Evolutionary conservation across 2,113 vertebrate species (phyloP).

Genomic region (Nesoenas mayeri): DNA sequence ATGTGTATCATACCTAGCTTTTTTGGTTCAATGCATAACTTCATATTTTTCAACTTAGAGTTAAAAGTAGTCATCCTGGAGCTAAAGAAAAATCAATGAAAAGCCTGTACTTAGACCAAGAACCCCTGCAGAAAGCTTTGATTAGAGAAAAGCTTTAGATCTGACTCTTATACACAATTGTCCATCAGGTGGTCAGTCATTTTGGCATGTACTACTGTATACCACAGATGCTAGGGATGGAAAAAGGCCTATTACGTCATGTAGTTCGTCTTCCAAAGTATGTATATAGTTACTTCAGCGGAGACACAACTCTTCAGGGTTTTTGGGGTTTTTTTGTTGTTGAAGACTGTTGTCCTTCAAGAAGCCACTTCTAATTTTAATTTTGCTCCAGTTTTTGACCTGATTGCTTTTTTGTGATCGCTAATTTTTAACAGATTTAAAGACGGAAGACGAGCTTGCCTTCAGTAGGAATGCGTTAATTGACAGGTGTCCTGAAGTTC

Average conservation of each 20-base stretch:
- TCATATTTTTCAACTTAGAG: constrained; percentile 10
- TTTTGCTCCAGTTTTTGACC: background rate
- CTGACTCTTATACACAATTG: background rate
- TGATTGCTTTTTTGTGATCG: background rate
- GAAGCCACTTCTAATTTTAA: background rate
- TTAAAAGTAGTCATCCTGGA: constrained; percentile 20
- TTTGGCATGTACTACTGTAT: background rate
- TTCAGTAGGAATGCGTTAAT: constrained; percentile 59
- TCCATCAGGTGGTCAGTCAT: constrained; percentile 20
- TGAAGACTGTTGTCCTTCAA: background rate
- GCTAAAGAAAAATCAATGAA: constrained; percentile 41
- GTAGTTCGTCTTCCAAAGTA: background rate
- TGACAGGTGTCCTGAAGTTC: constrained; percentile 75
- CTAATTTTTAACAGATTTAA: background rate
- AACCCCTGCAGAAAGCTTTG: constrained; percentile 50
- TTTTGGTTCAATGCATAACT: constrained; percentile 18
- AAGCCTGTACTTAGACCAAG: background rate
- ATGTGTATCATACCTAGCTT: background rate
- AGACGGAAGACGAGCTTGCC: background rate
- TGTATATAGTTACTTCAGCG: background rate
- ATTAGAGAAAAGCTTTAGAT: constrained; percentile 44
- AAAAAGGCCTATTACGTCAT: background rate
- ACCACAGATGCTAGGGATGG: background rate
- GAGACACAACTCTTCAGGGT: background rate
- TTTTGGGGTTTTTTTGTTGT: background rate